These are phyloP conservation scores for Epizoanthus stellaris DNA, from an alignment of 92 coral and sea anemone genomes.

Conservation along the genomic window DNA sequence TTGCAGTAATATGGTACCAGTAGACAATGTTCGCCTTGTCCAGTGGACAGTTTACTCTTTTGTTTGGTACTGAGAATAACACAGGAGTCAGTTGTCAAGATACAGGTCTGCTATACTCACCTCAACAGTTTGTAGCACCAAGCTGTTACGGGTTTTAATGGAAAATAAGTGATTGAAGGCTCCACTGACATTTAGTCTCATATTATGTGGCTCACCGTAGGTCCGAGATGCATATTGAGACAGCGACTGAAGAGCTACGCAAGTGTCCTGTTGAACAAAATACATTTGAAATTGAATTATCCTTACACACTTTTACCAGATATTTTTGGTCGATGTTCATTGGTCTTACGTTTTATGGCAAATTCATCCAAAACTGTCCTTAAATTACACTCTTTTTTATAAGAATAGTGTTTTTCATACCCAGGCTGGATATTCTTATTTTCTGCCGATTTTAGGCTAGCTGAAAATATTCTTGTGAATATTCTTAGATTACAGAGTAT, in stretches of 20 bases:
- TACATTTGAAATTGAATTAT: neutral
- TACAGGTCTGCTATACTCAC: neutral
- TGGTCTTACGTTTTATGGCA: no score
- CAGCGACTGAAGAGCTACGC: constrained; percentile 45
- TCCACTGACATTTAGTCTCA: neutral
- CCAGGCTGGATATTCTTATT: no score
- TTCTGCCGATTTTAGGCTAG: no score
- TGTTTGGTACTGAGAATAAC: neutral
- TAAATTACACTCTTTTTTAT: no score
- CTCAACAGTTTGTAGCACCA: constrained; percentile 39
- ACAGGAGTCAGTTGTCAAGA: neutral
- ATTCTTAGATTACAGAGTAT: no score
- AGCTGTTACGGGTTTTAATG: constrained; percentile 6
- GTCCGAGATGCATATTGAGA: constrained; percentile 31
- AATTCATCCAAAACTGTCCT: no score
- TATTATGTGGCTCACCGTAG: neutral
- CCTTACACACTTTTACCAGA: neutral
- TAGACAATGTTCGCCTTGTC: no score
- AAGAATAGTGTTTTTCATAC: no score
- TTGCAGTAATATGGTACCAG: no score
- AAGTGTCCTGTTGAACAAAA: constrained; percentile 34
- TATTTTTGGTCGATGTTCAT: neutral
- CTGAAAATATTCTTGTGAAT: no score
- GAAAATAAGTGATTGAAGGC: constrained; percentile 24
- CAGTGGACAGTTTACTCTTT: no score